Evolutionary conservation across 2,797 vertebrate species (phyloP), one percentile per base, ranked within the genome.

Genomic region (Fistularia tabacaria): DNA sequence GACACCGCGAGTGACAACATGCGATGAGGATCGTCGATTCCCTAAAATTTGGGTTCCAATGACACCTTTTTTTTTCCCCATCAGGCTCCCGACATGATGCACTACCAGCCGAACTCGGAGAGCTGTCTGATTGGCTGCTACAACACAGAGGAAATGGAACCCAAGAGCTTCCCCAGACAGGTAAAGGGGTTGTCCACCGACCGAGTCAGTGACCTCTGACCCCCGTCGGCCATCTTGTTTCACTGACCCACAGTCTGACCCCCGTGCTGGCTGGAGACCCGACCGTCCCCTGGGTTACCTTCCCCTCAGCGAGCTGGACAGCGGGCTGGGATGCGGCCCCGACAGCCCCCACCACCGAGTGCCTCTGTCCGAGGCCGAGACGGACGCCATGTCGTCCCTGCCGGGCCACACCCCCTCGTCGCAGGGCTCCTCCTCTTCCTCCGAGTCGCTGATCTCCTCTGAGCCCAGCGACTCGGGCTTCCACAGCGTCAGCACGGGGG

Each of bases 91-190:
- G 83, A 78, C 7, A 73, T 83, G 77, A 11, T 79, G 51, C 67
- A 77, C 36, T 83, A 80, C 64, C 81, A 85, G 64, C 85, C 84
- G 0, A 88, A 82, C 66, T 84, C 83, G 39, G 85, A 85, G 58
- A 84, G 81, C 59, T 90, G 86, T 60, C 82, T 90, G 65, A 77
- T 88, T 65, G 86, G 82, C 54, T 89, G 86, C 60, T 89, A 85
- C 58, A 77, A 63, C 57, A 42, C 71, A 40, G 85, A 83, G 1
- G 71, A 79, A 45, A 46, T 78, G 48, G 77, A 83, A 47, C 68
- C 52, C 0, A 71, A 71, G 11, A 42, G 12, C 47, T 84, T 85
- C 39, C 60, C 66, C 12, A 65, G 73, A 76, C 85, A 87, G 84
- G 86, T 89, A 53, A 10, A 25, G 25, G 25, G 25, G 5, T 25